phyloP scores from a whole-genome alignment of 1,140 invertebrate genomes.

The Diorhabda elongata region DNA sequence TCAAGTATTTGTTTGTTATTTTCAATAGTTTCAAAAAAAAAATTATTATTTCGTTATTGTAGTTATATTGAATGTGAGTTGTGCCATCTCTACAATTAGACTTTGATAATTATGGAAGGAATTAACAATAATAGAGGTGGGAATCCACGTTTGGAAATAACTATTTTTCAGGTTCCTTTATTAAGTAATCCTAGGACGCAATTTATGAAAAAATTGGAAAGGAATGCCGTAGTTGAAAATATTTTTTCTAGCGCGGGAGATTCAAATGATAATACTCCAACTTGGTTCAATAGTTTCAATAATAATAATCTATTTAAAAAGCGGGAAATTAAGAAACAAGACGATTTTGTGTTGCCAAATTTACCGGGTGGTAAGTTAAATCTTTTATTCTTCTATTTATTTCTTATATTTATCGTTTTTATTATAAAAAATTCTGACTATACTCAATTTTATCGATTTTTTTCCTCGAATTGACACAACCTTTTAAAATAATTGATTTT shows the following conservation, averaged over 20 bases:
- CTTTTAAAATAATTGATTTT: no score
- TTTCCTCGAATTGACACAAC: no score
- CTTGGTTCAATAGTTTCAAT: conserved; percentile 28
- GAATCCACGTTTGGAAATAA: no score
- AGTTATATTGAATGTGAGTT: no score
- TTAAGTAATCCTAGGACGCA: conserved; percentile 31
- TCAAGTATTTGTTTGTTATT: no score
- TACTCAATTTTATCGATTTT: no score
- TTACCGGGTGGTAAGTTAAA: conserved; percentile 49
- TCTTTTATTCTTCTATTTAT: not conserved
- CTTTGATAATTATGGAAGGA: no score
- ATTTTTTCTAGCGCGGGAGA: conserved; percentile 27
- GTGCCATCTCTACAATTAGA: no score
- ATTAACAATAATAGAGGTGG: no score
- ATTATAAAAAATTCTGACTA: no score
- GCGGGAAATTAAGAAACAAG: conserved; percentile 31
- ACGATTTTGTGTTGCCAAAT: conserved; percentile 51
- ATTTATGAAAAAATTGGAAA: conserved; percentile 38
- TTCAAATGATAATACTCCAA: conserved; percentile 19
- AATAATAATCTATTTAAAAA: conserved; percentile 22
- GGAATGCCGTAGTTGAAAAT: conserved; percentile 32
- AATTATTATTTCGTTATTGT: no score
- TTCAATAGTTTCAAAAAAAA: no score
- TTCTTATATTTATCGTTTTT: not conserved
- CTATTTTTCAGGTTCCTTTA: conserved; percentile 29